phyloP scores from a whole-genome alignment of 2,113 vertebrate genomes.

The Phycodurus eques region DNA sequence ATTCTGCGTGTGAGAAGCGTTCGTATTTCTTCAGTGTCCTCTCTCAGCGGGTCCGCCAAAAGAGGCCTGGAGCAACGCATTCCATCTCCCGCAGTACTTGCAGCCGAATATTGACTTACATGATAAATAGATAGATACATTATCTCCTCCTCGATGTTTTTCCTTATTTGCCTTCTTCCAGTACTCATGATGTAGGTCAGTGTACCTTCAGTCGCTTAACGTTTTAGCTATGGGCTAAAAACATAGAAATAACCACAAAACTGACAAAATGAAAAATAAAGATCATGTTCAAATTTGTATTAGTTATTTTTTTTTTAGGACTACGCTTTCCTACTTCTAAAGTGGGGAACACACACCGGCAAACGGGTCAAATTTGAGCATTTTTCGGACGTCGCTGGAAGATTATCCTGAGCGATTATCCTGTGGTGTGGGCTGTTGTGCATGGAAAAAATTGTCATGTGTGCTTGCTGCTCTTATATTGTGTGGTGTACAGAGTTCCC shows the following conservation, averaged over 20 bases:
- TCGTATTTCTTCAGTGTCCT: slow-evolving; percentile 46
- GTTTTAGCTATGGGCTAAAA: background rate
- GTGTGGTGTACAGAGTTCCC: too few species aligned
- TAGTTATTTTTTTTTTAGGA: too few species aligned
- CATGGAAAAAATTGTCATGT: too few species aligned
- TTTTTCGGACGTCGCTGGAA: background rate
- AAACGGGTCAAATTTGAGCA: background rate
- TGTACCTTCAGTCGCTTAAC: background rate
- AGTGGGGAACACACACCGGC: too few species aligned
- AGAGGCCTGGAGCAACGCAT: slow-evolving; percentile 31
- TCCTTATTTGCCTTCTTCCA: background rate
- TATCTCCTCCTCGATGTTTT: background rate
- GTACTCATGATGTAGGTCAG: slow-evolving; percentile 1
- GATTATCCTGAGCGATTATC: background rate
- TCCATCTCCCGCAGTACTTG: slow-evolving; percentile 19
- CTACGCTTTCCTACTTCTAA: too few species aligned
- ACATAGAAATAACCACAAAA: background rate
- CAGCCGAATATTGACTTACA: slow-evolving; percentile 18
- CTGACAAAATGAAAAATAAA: background rate
- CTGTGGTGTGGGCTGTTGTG: background rate
- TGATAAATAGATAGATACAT: background rate
- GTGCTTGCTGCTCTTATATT: too few species aligned
- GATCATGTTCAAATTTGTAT: too few species aligned
- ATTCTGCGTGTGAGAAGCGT: slow-evolving; percentile 38
- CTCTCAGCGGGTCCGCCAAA: slow-evolving; percentile 39